Evolutionary conservation across 2,113 vertebrate species (phyloP).

Genomic region (Zeus faber): DNA sequence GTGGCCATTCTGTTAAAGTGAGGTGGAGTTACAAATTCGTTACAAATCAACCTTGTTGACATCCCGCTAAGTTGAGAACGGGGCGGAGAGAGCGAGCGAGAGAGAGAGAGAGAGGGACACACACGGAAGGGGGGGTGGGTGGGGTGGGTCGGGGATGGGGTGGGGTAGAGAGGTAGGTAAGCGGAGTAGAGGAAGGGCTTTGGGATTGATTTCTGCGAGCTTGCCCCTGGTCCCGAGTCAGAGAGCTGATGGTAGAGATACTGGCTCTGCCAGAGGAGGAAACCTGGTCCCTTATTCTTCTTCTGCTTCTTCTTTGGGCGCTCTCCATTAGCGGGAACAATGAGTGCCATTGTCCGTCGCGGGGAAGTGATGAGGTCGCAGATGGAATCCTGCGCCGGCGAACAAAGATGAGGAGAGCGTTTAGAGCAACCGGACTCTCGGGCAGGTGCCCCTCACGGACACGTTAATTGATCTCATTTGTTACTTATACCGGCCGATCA

Average conservation of each 20-base stretch:
- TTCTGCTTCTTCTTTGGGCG: conserved; percentile 74
- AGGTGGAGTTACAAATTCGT: conserved; percentile 80
- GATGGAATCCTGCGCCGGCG: conserved; percentile 79
- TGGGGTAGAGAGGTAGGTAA: conserved; percentile 36
- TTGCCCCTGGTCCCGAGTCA: conserved; percentile 71
- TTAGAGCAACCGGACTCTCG: conserved; percentile 87
- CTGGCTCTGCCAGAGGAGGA: conserved; percentile 69
- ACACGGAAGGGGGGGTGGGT: no score
- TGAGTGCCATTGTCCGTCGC: conserved; percentile 83
- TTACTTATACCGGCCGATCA: conserved; percentile 92
- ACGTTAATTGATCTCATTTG: conserved; percentile 98
- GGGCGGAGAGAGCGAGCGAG: not conserved
- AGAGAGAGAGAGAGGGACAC: not conserved
- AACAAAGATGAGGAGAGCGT: conserved; percentile 86
- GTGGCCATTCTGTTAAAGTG: conserved; percentile 57
- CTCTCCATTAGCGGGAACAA: conserved; percentile 84
- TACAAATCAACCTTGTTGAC: conserved; percentile 83
- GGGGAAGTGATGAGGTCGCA: conserved; percentile 74
- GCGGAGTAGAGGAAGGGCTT: not conserved
- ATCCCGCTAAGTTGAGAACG: conserved; percentile 67
- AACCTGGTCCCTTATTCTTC: conserved; percentile 51
- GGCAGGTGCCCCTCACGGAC: conserved; percentile 87
- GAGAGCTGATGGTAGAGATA: conserved; percentile 81
- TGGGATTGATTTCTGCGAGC: conserved; percentile 72
- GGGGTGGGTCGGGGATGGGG: no score